Base-by-base conservation (phyloP, 1,140 invertebrate species). In the Sitophilus oryzae region DNA sequence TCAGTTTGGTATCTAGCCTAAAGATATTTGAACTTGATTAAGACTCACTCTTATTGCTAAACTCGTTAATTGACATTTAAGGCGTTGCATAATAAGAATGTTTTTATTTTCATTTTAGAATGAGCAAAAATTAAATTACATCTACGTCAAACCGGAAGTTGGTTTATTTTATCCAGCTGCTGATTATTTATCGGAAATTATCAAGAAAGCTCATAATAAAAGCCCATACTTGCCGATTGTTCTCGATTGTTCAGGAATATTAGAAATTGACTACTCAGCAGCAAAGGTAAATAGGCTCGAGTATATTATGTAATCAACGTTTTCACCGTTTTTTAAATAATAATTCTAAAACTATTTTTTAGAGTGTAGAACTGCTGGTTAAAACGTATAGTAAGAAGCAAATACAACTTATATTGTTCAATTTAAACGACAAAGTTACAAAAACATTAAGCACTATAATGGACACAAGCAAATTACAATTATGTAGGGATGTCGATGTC, bases 81-180 rank as follows among this genome's bases (percentile, higher is more conserved):
- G n/a, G n/a, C n/a, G n/a, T n/a, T n/a, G n/a, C n/a, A n/a, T n/a
- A n/a, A n/a, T n/a, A n/a, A n/a, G 15, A 34, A 30, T 11, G 25
- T 30, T 30, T 30, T 30, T 6, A 5, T 30, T 30, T 6, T 38
- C 47, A 14, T 49, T 59, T 54, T 41, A 89, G 85, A 85, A 80
- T 22, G 66, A 73, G 18, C 79, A 81, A 9, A 85, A 85, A 3
- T 71, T 79, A 14, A 82, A 84, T 50, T 91, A 90, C 68, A 70
- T 92, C 0, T 62, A 89, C 20, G 80, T 94, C 18, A 86, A 84
- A 9, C 88, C 90, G 0, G 84, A 85, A 53, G 85, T 91, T 49
- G 91, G 90, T 50, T 71, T 95, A 0, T 89, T 87, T 62, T 96
- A 93, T 68, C 90, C 91, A 1, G 87, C 89, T 2, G 84, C 91